These are phyloP conservation scores for Arbacia lixula DNA, from an alignment of 53 echinoderm and acorn worm species.

Conservation along the genomic window DNA sequence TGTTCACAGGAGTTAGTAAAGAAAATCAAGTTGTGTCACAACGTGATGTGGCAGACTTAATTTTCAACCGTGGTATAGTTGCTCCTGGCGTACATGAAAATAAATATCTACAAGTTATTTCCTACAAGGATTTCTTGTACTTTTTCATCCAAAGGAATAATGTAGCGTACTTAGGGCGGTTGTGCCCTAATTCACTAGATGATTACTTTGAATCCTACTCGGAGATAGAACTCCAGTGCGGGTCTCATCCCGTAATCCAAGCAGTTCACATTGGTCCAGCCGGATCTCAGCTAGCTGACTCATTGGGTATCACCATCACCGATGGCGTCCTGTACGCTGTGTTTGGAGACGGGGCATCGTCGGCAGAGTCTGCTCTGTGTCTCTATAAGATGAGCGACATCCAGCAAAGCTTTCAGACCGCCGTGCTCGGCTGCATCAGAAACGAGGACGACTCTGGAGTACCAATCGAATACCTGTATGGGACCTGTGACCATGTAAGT, in stretches of 20 bases:
- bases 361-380: slow-evolving; percentile 18
- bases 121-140: not conserved
- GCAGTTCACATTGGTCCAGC: slow-evolving; percentile 61
- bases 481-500: too few relatives aligned
- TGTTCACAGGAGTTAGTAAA: slow-evolving; percentile 1
- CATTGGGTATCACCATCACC: slow-evolving; percentile 45
- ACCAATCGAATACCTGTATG: too few relatives aligned
- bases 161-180: not conserved
- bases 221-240: slow-evolving; percentile 61
- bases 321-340: slow-evolving; percentile 71
- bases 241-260: slow-evolving; percentile 28
- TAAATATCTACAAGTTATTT: not conserved
- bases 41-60: too few relatives aligned
- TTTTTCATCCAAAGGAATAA: not conserved
- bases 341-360: slow-evolving; percentile 37
- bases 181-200: not conserved
- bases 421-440: too few relatives aligned
- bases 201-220: slow-evolving; percentile 54
- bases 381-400: not conserved
- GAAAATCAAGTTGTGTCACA: too few relatives aligned
- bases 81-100: not conserved
- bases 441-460: too few relatives aligned
- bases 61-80: too few relatives aligned
- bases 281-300: slow-evolving; percentile 59
- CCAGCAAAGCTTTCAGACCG: too few relatives aligned